These are phyloP conservation scores for Galerucella nymphaeae DNA, from an alignment of 2,888 invertebrate genomes.

Conservation along the genomic window DNA sequence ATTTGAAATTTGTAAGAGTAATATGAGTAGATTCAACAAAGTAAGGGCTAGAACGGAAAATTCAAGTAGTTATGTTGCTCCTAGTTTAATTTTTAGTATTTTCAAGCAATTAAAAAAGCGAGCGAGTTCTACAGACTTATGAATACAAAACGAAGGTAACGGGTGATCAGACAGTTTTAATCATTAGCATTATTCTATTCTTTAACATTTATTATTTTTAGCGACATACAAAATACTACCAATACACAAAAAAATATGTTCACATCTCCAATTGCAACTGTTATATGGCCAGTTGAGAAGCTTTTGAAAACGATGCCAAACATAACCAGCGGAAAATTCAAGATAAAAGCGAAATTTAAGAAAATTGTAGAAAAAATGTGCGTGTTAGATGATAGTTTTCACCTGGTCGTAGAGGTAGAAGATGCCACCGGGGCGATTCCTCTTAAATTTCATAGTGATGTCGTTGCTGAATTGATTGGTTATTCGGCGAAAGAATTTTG, in stretches of 20 bases:
- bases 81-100: too few relatives aligned
- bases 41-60: too few relatives aligned
- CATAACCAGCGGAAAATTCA: conserved; percentile 65
- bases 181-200: too few relatives aligned
- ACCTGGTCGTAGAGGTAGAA: conserved; percentile 68
- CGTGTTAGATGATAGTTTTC: conserved; percentile 68
- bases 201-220: neutral
- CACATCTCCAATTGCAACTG: conserved; percentile 1
- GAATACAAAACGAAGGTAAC: too few relatives aligned
- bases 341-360: conserved; percentile 70
- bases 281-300: conserved; percentile 49
- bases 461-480: conserved; percentile 68
- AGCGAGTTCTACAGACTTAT: too few relatives aligned
- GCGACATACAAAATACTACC: neutral
- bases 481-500: conserved; percentile 61
- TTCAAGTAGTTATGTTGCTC: too few relatives aligned
- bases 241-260: too few relatives aligned
- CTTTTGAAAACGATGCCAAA: conserved; percentile 52
- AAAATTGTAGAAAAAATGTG: conserved; percentile 69
- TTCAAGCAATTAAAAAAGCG: too few relatives aligned
- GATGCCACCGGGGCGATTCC: conserved; percentile 70
- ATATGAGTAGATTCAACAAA: too few relatives aligned
- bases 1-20: too few relatives aligned
- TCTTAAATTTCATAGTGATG: conserved; percentile 69
- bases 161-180: too few relatives aligned